Base-by-base conservation (phyloP, 2,113 vertebrate species). In the Hoplias malabaricus region DNA sequence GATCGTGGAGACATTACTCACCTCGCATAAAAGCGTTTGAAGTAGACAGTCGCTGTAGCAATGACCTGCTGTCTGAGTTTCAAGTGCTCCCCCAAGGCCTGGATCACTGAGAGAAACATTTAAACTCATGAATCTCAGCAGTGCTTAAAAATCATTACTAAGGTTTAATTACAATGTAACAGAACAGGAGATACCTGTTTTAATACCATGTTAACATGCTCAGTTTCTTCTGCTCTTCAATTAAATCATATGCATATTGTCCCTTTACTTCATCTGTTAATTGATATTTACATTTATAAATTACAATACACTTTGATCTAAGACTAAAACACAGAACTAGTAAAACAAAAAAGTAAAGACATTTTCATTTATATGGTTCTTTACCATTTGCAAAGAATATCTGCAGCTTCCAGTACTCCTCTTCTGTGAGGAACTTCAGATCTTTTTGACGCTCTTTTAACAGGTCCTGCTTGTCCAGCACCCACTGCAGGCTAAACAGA, bases 371-470 rank as follows among this genome's bases (percentile, higher is more conserved):
- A 43, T 36, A 7, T 27, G 53, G 21, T 19, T 86, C 43, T 67
- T 89, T 94, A 99, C 98, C 98, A 91, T 99, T 99, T 69, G 98
- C 98, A 91, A 99, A 99, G 93, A 99, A 99, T 85, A 99, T 99
- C 83, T 99, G 98, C 61, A 99, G 90, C 71, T 99, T 99, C 98
- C 98, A 99, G 92, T 99, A 99, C 67, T 99, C 98, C 83, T 99
- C 98, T 84, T 99, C 98, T 16, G 95, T 92, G 6, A 99, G 92
- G 86, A 98, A 98, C 87, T 99, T 99, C 85, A 99, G 92, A 81
- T 99, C 98, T 82, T 98, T 99, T 83, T 99, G 98, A 8, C 98
- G 95, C 78, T 99, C 98, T 82, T 99, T 99, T 92, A 98, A 92
- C 9, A 99, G 90, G 88, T 99, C 98, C 90, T 99, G 98, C 71